Percentiles rank a stretch among this genome's conserved stretches.
phyloP scores from a whole-genome alignment of 1,140 invertebrate genomes.

The Bicyclus anynana region DNA sequence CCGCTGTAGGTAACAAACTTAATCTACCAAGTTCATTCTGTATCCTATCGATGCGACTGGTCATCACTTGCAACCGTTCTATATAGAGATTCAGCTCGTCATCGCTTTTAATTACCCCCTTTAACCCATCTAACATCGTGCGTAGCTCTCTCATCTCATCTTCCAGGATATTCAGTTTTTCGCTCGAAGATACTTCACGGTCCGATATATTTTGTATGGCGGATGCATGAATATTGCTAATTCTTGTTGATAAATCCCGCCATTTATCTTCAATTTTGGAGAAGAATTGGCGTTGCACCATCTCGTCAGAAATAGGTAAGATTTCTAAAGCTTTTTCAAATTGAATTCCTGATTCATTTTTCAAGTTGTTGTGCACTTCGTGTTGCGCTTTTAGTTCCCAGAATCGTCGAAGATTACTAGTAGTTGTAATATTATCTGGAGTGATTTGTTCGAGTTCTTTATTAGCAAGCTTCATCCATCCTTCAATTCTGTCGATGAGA shows the following conservation, averaged over 20 bases:
- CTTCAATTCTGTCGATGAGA: slow-evolving; percentile 83
- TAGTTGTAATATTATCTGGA: slow-evolving; percentile 77
- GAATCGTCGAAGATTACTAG: slow-evolving; percentile 86
- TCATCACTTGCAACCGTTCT: slow-evolving; percentile 86
- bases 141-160: slow-evolving; percentile 85
- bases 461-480: slow-evolving; percentile 85
- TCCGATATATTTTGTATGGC: slow-evolving; percentile 83
- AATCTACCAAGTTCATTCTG: slow-evolving; percentile 87
- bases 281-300: slow-evolving; percentile 86
- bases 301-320: slow-evolving; percentile 88
- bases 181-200: slow-evolving; percentile 83
- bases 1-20: slow-evolving; percentile 83
- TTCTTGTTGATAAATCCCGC: slow-evolving; percentile 80
- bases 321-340: slow-evolving; percentile 88
- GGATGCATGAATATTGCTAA: slow-evolving; percentile 81
- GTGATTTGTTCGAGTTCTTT: slow-evolving; percentile 79
- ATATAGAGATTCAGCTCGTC: slow-evolving; percentile 89
- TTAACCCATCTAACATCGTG: slow-evolving; percentile 81
- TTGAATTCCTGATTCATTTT: slow-evolving; percentile 83
- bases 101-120: slow-evolving; percentile 87
- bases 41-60: slow-evolving; percentile 84
- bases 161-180: slow-evolving; percentile 85
- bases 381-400: slow-evolving; percentile 93
- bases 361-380: slow-evolving; percentile 88
- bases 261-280: slow-evolving; percentile 86